Evolutionary conservation across 2,113 vertebrate genomes (phyloP).

Genomic region (Leiothrix lutea): DNA sequence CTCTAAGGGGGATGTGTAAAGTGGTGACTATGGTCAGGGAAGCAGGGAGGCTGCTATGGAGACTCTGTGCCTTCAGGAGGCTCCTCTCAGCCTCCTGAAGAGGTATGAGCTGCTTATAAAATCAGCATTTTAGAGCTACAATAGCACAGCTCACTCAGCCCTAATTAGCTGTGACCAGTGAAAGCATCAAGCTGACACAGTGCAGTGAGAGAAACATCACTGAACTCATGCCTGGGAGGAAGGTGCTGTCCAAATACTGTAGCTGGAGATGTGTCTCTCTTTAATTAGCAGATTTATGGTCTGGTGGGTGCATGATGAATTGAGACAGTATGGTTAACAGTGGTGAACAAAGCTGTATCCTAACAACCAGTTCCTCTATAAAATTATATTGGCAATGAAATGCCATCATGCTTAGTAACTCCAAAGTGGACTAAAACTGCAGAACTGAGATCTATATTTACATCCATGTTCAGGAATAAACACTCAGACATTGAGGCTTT

Average conservation of each 20-base stretch:
- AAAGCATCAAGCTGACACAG: background rate
- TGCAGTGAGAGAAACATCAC: background rate
- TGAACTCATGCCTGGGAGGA: background rate
- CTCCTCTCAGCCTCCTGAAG: background rate
- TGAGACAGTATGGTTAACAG: background rate
- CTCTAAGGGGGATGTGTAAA: background rate
- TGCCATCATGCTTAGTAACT: background rate
- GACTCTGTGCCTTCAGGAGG: background rate
- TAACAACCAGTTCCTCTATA: background rate
- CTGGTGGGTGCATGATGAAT: background rate
- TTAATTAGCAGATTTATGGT: constrained; percentile 25
- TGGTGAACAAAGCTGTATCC: background rate
- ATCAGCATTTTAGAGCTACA: background rate
- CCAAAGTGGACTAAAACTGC: background rate
- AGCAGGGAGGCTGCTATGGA: background rate
- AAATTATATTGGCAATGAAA: background rate
- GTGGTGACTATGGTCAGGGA: fast-evolving
- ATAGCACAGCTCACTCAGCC: background rate
- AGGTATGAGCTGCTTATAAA: background rate
- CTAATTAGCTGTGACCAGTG: constrained; percentile 14
- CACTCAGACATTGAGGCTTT: background rate
- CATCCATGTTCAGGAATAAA: background rate
- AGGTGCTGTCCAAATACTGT: background rate
- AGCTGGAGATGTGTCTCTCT: background rate
- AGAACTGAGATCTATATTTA: background rate